phyloP scores from a whole-genome alignment of 2,797 vertebrate species.

The Dendrocincla fuliginosa region DNA sequence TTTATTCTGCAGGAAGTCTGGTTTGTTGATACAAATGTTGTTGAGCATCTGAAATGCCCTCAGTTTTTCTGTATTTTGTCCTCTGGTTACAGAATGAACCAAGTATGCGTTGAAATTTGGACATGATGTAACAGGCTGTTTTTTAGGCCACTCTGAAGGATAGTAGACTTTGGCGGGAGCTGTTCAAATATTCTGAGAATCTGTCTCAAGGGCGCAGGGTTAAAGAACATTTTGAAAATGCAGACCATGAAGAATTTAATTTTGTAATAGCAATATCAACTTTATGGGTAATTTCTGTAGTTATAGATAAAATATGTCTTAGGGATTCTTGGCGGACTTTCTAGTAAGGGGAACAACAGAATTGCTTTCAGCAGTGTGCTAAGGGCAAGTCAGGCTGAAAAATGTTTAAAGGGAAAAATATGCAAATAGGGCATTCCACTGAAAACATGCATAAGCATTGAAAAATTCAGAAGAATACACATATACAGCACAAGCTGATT shows the following conservation, averaged over 20 bases:
- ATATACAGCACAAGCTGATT: neutral
- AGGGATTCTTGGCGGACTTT: slow-evolving; percentile 8
- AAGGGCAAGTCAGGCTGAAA: neutral
- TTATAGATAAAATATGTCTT: slow-evolving; percentile 5
- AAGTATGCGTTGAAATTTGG: neutral
- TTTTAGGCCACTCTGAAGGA: neutral
- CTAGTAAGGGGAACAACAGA: neutral
- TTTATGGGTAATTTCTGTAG: neutral
- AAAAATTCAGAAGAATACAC: neutral
- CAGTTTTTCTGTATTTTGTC: neutral
- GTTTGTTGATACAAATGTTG: neutral
- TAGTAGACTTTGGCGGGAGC: neutral
- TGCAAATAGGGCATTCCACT: neutral
- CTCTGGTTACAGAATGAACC: neutral
- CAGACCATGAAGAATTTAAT: neutral
- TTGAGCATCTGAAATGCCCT: neutral
- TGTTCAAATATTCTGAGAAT: neutral
- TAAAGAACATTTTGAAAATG: slow-evolving; percentile 2
- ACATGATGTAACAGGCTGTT: neutral
- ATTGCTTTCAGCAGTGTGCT: neutral
- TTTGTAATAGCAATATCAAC: neutral
- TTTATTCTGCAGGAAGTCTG: neutral
- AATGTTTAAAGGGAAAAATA: neutral
- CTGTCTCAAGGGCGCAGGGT: neutral
- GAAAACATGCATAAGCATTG: fast-evolving